Conservation (phyloP, 2,113 vertebrate genomes). For the Pterocles orientalis region DNA sequence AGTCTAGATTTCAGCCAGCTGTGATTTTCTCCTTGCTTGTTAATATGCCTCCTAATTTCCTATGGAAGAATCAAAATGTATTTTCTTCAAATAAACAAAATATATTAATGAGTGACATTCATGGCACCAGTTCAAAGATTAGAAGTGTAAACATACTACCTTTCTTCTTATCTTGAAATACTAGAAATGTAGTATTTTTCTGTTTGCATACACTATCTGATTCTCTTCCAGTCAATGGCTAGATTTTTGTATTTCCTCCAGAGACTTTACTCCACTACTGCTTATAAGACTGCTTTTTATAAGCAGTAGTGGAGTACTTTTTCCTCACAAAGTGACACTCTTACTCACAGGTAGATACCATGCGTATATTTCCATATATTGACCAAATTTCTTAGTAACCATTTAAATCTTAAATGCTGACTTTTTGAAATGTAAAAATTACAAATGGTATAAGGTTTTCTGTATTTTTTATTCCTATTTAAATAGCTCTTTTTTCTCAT, state of each 20-base stretch:
- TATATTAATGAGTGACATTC: not conserved
- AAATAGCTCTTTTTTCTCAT: not conserved
- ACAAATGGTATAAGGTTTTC: not conserved
- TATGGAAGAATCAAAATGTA: slow-evolving; percentile 37
- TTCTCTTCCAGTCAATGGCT: not conserved
- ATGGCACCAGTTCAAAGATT: not conserved
- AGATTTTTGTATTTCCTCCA: not conserved
- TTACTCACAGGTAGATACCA: not conserved
- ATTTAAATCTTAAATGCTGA: not conserved
- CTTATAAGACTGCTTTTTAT: not conserved
- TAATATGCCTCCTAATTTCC: slow-evolving; percentile 79
- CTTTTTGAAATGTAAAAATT: not conserved
- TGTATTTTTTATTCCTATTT: not conserved
- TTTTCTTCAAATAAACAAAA: not conserved
- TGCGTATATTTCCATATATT: not conserved
- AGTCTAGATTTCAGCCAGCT: slow-evolving; percentile 88
- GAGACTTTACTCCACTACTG: not conserved
- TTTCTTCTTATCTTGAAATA: not conserved
- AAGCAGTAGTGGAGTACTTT: not conserved
- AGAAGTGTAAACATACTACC: not conserved
- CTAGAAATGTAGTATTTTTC: not conserved
- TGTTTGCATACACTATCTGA: not conserved
- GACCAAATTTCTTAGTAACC: not conserved
- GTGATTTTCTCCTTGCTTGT: slow-evolving; percentile 80
- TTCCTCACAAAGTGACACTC: not conserved